phyloP scores from a whole-genome alignment of 2,888 invertebrate genomes.

The Conomelus anceps region DNA sequence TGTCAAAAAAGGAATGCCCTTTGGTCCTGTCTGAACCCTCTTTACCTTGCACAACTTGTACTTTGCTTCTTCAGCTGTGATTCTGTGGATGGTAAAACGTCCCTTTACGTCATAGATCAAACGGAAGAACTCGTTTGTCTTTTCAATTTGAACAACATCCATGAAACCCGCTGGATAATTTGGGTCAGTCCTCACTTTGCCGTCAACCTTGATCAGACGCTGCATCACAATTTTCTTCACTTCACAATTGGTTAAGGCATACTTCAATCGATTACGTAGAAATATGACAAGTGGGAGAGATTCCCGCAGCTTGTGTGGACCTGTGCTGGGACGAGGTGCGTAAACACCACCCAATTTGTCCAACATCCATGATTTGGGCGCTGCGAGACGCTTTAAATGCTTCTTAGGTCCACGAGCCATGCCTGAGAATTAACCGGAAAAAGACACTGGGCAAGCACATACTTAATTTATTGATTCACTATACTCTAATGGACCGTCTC shows the following conservation, averaged over 20 bases:
- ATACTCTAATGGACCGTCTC: no score
- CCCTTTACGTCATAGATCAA: conserved; percentile 99
- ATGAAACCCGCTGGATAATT: conserved; percentile 98
- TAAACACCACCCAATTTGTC: conserved; percentile 98
- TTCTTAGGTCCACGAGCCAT: conserved; percentile 94
- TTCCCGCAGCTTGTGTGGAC: conserved; percentile 96
- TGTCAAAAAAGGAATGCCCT: conserved; percentile 89
- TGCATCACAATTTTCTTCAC: conserved; percentile 98
- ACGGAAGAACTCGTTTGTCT: conserved; percentile 95
- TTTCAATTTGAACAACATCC: conserved; percentile 99
- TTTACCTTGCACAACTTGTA: conserved; percentile 97
- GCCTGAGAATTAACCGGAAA: background rate
- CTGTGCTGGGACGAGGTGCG: conserved; percentile 94
- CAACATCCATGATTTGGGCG: conserved; percentile 99
- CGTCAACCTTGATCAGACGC: conserved; percentile 95
- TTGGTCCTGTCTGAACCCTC: conserved; percentile 81
- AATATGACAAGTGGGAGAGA: conserved; percentile 94
- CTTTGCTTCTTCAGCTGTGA: conserved; percentile 96
- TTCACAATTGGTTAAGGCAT: conserved; percentile 93
- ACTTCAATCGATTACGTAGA: conserved; percentile 94
- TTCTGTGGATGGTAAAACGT: conserved; percentile 94
- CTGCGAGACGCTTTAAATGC: conserved; percentile 98
- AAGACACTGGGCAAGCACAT: background rate
- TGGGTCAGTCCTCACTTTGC: conserved; percentile 94
- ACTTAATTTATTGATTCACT: no score